Percentiles rank a stretch among this genome's conserved stretches.
Evolutionary conservation across 2,797 vertebrate species (phyloP).

Genomic region (Protonibea diacanthus): DNA sequence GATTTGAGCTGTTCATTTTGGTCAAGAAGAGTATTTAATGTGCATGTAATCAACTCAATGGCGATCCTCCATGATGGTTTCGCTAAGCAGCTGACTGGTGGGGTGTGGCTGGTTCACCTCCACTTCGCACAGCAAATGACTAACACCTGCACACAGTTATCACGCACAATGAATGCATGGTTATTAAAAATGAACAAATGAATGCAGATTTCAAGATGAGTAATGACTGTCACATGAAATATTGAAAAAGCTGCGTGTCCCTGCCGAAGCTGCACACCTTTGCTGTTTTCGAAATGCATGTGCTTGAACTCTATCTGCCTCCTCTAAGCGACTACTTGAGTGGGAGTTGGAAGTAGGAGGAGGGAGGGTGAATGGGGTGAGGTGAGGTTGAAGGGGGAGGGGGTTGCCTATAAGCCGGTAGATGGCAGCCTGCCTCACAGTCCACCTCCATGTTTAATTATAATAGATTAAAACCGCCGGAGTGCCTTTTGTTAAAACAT

Average conservation of each 20-base stretch:
- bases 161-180: background rate
- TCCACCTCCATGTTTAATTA: constrained; percentile 61
- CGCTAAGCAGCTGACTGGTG: background rate
- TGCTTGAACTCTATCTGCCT: constrained; percentile 15
- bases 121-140: background rate
- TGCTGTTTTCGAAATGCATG: background rate
- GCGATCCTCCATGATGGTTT: background rate
- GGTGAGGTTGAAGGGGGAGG: background rate
- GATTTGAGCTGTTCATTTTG: background rate
- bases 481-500: constrained; percentile 42
- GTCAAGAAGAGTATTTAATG: background rate
- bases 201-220: background rate
- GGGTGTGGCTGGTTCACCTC: background rate
- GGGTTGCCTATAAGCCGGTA: constrained; percentile 65
- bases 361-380: background rate
- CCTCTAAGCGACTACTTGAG: constrained; percentile 35
- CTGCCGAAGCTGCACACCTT: background rate
- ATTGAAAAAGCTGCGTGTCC: background rate
- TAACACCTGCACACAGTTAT: background rate
- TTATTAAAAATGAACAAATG: background rate
- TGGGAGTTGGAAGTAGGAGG: constrained; percentile 41
- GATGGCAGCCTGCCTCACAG: constrained; percentile 80
- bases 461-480: constrained; percentile 40
- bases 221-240: too few relatives aligned
- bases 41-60: background rate